Evolutionary conservation across 2,797 vertebrate genomes (phyloP).

Genomic region (Naso thynnoides): DNA sequence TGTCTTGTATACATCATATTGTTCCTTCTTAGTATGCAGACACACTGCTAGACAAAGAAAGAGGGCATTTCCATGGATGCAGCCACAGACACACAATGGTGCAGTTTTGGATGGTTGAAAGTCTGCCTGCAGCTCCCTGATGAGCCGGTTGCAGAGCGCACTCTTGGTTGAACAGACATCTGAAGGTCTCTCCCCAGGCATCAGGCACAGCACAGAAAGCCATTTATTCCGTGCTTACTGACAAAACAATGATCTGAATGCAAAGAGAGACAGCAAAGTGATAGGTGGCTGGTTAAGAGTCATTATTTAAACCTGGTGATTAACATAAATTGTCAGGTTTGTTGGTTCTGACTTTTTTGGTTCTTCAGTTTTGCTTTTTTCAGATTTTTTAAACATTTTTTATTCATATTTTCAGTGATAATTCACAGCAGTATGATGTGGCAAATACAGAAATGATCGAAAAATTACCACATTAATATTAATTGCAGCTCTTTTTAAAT

Average conservation of each 20-base stretch:
- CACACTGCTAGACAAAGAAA: background rate
- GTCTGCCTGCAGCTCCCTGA: conserved; percentile 44
- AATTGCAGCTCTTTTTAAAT: background rate
- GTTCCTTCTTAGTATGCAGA: background rate
- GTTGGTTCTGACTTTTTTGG: conserved; percentile 16
- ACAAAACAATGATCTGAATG: conserved; percentile 28
- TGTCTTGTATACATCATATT: background rate
- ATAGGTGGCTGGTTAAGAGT: conserved; percentile 22
- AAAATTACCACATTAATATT: background rate
- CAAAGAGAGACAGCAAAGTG: background rate
- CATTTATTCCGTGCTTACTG: conserved; percentile 28
- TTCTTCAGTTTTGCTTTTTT: conserved; percentile 20
- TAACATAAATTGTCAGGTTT: conserved; percentile 51
- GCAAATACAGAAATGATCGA: too few relatives aligned
- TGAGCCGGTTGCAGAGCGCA: conserved; percentile 48
- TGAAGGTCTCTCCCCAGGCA: conserved; percentile 48
- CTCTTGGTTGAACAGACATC: conserved; percentile 63
- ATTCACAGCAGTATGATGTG: too few relatives aligned
- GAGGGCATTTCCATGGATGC: conserved; percentile 21
- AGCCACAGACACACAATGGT: conserved; percentile 36
- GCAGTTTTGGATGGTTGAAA: conserved; percentile 51
- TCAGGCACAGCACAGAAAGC: conserved; percentile 46
- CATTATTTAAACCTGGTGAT: conserved; percentile 51
- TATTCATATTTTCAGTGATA: too few relatives aligned
- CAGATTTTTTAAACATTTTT: too few relatives aligned